Base-by-base conservation (phyloP, 2,113 vertebrate species). In the Tragulus kanchil region DNA sequence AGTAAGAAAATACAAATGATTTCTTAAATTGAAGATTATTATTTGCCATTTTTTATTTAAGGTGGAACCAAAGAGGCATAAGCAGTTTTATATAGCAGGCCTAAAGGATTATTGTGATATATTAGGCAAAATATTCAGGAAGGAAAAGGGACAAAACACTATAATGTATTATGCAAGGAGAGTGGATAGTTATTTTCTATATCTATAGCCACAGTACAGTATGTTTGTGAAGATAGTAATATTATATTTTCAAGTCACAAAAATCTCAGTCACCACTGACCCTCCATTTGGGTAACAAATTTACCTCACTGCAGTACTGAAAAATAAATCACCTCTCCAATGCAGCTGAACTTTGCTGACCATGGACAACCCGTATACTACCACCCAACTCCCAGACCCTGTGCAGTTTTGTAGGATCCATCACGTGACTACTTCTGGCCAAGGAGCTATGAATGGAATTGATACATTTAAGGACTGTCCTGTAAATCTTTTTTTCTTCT, bases 11-110 rank as follows among this genome's bases (percentile, higher is more conserved):
- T 92, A 9, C 16, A 61, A 93, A 67, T 71, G 0, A 78, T 87
- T 92, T 86, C n/a, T 90, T 42, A 90, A 90, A 67, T 42, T 89
- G 52, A 90, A 64, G 19, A 75, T 78, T n/a, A 73, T 67, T 84
- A 1, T 42, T 25, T 86, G 2, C 56, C 50, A 21, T 88, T 71
- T 71, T 85, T 92, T 23, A 83, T 48, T 11, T 75, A 42, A 93
- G 78, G 8, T 94, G 9, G 56, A 67, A 8, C 16, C 31, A 87
- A 83, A 90, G 45, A 62, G 1, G 10, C 25, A 61, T 59, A 93
- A 10, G 28, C 3, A 59, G 78, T 50, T 92, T 89, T 85, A 89
- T 26, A 52, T 19, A n/a, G 5, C 11, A 88, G 42, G 15, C 15
- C 28, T 82, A 64, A 79, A 69, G 7, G 11, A 77, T 92, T 67